Evolutionary conservation across 2,113 vertebrate genomes (phyloP).

Genomic region (Phalacrocorax carbo): DNA sequence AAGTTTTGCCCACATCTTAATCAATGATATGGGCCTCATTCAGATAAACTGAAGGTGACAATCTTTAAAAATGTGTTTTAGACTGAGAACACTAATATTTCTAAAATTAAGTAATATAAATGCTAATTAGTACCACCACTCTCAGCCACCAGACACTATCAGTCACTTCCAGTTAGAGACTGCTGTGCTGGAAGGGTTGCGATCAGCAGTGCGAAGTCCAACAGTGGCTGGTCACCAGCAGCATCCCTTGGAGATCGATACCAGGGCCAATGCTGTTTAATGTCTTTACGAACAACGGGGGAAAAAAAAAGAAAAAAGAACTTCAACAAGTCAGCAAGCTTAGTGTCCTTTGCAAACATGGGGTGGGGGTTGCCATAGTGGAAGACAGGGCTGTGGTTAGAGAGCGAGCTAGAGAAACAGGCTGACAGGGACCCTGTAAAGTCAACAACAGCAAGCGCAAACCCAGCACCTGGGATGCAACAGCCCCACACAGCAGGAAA

Average conservation of each 20-base stretch:
- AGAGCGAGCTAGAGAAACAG: background rate
- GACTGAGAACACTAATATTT: background rate
- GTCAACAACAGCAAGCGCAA: fast-evolving
- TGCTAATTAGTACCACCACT: background rate
- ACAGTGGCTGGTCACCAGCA: background rate
- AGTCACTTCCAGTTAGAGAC: background rate
- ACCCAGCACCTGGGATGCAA: background rate
- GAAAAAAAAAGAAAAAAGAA: background rate
- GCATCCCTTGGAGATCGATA: background rate
- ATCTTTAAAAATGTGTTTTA: background rate
- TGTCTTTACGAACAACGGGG: background rate
- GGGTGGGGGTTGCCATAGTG: fast-evolving
- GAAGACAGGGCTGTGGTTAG: background rate
- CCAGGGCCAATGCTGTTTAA: background rate
- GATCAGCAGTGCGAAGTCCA: background rate
- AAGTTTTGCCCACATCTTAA: background rate
- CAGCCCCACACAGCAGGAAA: fast-evolving
- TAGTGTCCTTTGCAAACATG: fast-evolving
- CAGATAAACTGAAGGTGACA: background rate
- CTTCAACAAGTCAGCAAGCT: too few species aligned
- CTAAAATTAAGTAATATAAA: background rate
- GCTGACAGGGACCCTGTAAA: background rate
- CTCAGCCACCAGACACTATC: background rate
- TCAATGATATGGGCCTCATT: background rate
- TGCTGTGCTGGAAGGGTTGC: background rate